Percentiles rank a stretch among this genome's conserved stretches.
Conservation (phyloP, 2,888 invertebrate species). For the Gymnosoma rotundatum region DNA sequence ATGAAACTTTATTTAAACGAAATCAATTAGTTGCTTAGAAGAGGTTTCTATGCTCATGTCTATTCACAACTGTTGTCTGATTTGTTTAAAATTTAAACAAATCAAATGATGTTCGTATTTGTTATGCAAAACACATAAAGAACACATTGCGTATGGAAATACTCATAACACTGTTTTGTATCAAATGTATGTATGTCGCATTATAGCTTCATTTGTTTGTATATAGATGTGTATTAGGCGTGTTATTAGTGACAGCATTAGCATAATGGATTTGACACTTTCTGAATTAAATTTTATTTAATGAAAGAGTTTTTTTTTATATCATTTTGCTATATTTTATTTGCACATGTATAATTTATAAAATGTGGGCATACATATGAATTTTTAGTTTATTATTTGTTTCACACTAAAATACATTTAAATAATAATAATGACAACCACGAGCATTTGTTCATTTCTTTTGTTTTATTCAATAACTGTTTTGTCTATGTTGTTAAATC, state of each 20-base stretch:
- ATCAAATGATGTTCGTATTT: conserved; percentile 39
- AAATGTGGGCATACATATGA: conserved; percentile 55
- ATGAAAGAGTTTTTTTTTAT: conserved; percentile 31
- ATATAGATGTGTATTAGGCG: conserved; percentile 59
- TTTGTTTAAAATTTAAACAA: conserved; percentile 23
- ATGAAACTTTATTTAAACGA: conserved; percentile 46
- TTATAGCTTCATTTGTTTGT: conserved; percentile 20
- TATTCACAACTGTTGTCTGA: conserved; percentile 11
- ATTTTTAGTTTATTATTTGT: conserved; percentile 49
- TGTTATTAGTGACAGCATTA: conserved; percentile 70
- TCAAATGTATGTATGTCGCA: not conserved
- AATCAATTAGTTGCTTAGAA: conserved; percentile 54
- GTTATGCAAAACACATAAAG: conserved; percentile 67
- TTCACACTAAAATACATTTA: not conserved
- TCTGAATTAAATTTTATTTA: conserved; percentile 66
- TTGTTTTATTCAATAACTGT: conserved; percentile 74
- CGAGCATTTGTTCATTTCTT: conserved; percentile 73
- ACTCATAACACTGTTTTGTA: not conserved
- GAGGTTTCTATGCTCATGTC: conserved; percentile 20
- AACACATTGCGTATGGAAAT: conserved; percentile 49
- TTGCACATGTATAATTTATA: conserved; percentile 29
- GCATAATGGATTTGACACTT: conserved; percentile 70
- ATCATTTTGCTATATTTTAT: conserved; percentile 33
- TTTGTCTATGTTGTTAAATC: conserved; percentile 71
- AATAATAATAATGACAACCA: conserved; percentile 12